phyloP scores from a whole-genome alignment of 2,113 vertebrate species.

The Pseudois nayaur region DNA sequence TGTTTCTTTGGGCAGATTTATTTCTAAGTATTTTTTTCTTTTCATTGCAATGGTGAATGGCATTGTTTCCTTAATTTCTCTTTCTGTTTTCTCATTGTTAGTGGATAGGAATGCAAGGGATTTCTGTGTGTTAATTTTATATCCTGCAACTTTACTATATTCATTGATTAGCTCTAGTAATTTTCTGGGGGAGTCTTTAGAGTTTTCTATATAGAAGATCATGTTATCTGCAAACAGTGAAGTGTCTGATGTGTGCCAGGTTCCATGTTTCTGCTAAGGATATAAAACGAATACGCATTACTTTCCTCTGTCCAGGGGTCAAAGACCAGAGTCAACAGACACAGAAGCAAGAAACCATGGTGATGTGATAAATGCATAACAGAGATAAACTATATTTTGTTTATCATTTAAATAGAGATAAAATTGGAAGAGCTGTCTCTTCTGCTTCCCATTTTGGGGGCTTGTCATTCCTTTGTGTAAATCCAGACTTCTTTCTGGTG shows the following conservation, averaged over 20 bases:
- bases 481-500: not conserved
- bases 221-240: not conserved
- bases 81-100: not conserved
- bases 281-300: rapidly evolving
- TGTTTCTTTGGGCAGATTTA: not conserved
- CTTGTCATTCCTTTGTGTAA: too few species aligned
- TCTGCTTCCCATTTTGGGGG: rapidly evolving
- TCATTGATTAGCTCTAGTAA: not conserved
- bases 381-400: rapidly evolving
- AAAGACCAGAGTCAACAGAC: not conserved
- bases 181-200: not conserved
- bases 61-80: not conserved
- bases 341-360: rapidly evolving
- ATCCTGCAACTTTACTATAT: not conserved
- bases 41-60: not conserved
- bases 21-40: not conserved
- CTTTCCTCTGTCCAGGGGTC: not conserved
- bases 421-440: not conserved
- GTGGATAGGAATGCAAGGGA: not conserved
- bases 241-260: not conserved
- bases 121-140: not conserved
- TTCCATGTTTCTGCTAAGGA: rapidly evolving
- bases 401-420: not conserved
- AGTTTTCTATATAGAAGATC: not conserved
- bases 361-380: not conserved